A percentile compares a stretch with the other conserved stretches of the same genome.
Conservation (phyloP, 2,888 invertebrate genomes). For the Thalpophila matura region DNA sequence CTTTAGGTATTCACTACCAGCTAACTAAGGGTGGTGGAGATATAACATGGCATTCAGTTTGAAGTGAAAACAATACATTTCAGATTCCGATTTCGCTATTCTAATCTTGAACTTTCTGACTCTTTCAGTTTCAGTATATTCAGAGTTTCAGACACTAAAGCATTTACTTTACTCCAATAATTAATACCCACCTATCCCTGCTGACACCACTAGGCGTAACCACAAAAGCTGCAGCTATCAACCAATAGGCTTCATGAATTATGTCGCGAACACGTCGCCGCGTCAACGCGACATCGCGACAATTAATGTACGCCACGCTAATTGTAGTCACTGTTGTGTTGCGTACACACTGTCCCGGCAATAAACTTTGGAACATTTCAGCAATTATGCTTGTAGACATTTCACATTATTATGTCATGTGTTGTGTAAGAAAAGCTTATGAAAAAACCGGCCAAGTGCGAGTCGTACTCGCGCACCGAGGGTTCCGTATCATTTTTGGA, state of each 20-base stretch:
- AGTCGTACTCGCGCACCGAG: no score
- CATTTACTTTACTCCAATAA: constrained; percentile 11
- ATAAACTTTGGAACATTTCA: neutral
- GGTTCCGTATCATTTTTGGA: no score
- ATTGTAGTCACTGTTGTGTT: constrained; percentile 42
- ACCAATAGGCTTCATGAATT: constrained; percentile 25
- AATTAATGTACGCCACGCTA: constrained; percentile 44
- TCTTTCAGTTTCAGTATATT: no score
- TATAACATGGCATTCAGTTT: no score
- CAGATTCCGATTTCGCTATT: no score
- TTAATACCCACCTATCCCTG: constrained; percentile 8
- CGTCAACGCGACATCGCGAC: constrained; percentile 49
- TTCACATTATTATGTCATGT: no score
- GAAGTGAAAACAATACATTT: neutral
- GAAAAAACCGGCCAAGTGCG: no score
- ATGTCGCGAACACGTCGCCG: constrained; percentile 38
- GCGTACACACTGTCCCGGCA: constrained; percentile 13
- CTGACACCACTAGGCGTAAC: neutral
- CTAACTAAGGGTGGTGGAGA: no score
- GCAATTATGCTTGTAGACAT: no score
- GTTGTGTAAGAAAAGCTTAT: no score
- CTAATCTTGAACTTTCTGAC: no score
- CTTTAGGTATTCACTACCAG: no score
- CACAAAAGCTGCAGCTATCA: constrained; percentile 4
- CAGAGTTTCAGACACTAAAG: neutral